phyloP scores from a whole-genome alignment of 2,888 invertebrate species.

The Mythimna vitellina region DNA sequence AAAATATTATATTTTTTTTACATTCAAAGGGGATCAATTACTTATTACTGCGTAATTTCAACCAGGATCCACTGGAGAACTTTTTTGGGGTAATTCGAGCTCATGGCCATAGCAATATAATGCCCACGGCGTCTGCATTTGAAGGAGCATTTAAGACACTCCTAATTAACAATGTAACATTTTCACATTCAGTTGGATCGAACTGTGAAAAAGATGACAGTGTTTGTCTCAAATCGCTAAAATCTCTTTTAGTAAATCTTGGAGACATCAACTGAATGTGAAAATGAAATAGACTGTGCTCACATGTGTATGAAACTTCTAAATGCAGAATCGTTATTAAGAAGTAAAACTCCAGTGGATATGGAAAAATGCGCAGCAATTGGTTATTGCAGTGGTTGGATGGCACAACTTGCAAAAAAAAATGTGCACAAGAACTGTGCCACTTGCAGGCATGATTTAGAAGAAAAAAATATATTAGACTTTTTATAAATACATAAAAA shows the following conservation, averaged over 20 bases:
- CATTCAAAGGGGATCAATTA: not conserved
- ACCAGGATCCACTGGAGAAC: not conserved
- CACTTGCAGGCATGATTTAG: not conserved
- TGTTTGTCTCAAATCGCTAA: slow-evolving; percentile 25
- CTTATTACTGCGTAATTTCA: not conserved
- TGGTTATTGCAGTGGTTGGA: slow-evolving; percentile 53
- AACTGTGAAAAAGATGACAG: slow-evolving; percentile 25
- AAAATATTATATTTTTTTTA: not conserved
- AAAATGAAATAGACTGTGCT: slow-evolving; percentile 16
- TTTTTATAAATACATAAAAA: slow-evolving; percentile 36
- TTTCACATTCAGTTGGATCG: slow-evolving; percentile 6
- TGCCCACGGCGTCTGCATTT: not conserved
- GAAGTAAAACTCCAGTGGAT: not conserved
- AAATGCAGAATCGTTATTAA: slow-evolving; percentile 2
- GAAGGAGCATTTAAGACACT: not conserved
- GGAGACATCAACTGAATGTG: slow-evolving; percentile 21
- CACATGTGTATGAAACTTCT: not conserved
- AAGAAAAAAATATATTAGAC: slow-evolving; percentile 1
- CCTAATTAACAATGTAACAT: not conserved
- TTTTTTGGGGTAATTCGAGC: not conserved
- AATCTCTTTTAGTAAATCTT: slow-evolving; percentile 15
- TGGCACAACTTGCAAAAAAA: slow-evolving; percentile 37
- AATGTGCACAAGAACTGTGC: slow-evolving; percentile 24
- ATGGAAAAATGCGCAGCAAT: slow-evolving; percentile 47
- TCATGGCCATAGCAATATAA: not conserved